These are phyloP conservation scores for Zele albiditarsus DNA, from an alignment of 2,888 invertebrate species.

Conservation along the genomic window DNA sequence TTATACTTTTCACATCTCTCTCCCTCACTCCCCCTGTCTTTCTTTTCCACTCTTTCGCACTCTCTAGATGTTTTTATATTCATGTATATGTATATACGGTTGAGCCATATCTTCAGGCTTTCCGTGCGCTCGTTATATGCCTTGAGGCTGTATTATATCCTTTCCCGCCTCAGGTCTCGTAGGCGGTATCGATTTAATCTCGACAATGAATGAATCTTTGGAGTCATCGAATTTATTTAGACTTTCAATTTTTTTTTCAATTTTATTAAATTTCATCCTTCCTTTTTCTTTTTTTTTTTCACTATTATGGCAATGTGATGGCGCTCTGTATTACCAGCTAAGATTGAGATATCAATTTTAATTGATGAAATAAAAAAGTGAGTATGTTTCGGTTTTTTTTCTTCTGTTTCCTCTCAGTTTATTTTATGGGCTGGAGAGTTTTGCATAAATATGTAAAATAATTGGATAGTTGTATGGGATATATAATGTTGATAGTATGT, in stretches of 20 bases:
- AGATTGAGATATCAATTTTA: slow-evolving; percentile 9
- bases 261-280: neutral
- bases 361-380: slow-evolving; percentile 12
- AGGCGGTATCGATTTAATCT: slow-evolving; percentile 42
- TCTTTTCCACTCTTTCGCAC: slow-evolving; percentile 21
- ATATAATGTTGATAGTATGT: slow-evolving; percentile 16
- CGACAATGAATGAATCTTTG: slow-evolving; percentile 24
- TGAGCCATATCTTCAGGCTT: slow-evolving; percentile 8
- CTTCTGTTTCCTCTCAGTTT: neutral
- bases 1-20: slow-evolving; percentile 29
- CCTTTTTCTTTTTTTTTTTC: neutral
- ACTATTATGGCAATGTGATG: slow-evolving; percentile 9
- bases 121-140: slow-evolving; percentile 9
- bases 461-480: slow-evolving; percentile 27
- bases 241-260: neutral
- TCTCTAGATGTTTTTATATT: slow-evolving; percentile 25
- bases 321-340: neutral
- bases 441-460: slow-evolving; percentile 37
- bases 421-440: slow-evolving; percentile 1
- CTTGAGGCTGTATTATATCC: slow-evolving; percentile 2
- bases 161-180: slow-evolving; percentile 6
- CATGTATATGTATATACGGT: slow-evolving; percentile 25
- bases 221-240: slow-evolving; percentile 36
- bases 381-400: neutral
- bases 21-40: slow-evolving; percentile 9